These are phyloP conservation scores for Megaceryle maxima DNA, from an alignment of 2,113 vertebrate genomes.

Conservation along the genomic window DNA sequence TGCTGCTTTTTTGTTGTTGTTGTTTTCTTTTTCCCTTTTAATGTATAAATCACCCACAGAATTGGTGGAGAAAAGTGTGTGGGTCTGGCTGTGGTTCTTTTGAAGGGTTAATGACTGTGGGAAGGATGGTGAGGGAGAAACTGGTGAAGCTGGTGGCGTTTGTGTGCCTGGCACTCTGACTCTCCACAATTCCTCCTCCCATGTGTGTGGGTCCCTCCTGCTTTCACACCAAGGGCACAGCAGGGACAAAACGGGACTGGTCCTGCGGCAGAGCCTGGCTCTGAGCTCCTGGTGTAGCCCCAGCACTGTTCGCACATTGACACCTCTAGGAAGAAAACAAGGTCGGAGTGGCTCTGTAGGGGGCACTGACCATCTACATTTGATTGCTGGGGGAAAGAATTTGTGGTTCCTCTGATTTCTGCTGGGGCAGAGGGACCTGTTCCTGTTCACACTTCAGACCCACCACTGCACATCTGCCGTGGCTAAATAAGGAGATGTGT, in stretches of 20 bases:
- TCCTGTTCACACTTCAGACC: background rate
- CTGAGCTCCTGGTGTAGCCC: background rate
- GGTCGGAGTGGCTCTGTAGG: background rate
- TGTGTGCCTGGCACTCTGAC: rapidly evolving
- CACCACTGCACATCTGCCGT: background rate
- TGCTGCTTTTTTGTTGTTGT: too few relatives aligned
- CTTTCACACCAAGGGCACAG: rapidly evolving
- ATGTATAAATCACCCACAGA: rapidly evolving
- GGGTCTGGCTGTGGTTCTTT: background rate
- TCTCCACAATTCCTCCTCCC: background rate
- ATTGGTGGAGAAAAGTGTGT: background rate
- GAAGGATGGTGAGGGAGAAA: background rate
- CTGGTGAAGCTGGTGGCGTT: background rate
- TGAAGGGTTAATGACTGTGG: rapidly evolving
- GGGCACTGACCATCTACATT: rapidly evolving
- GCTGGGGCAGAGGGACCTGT: background rate
- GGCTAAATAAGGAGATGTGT: background rate
- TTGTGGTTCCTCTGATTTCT: background rate
- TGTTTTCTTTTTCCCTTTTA: background rate
- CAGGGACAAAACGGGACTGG: rapidly evolving
- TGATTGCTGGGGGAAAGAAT: background rate
- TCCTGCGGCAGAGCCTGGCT: background rate
- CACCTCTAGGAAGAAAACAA: rapidly evolving
- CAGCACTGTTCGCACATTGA: rapidly evolving
- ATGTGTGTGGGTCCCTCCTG: background rate